These are phyloP conservation scores for Hyphantria cunea DNA, from an alignment of 1,140 invertebrate genomes.

Conservation along the genomic window DNA sequence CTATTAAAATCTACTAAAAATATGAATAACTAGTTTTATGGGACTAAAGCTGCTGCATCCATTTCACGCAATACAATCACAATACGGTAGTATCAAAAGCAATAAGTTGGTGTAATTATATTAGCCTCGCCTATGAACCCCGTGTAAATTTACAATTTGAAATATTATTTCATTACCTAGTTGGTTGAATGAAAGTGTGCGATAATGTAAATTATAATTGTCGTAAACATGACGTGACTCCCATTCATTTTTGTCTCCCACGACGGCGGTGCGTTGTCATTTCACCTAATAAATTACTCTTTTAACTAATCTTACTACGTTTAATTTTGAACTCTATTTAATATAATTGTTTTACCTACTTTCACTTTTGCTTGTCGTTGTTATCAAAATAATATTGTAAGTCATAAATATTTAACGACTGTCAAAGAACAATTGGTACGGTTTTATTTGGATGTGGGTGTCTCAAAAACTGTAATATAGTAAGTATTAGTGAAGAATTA, in stretches of 20 bases:
- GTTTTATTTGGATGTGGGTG: too few relatives aligned
- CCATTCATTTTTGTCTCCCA: constrained; percentile 69
- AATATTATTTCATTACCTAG: constrained; percentile 40
- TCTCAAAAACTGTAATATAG: too few relatives aligned
- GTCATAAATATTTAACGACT: too few relatives aligned
- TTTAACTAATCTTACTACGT: constrained; percentile 34
- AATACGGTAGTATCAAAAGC: too few relatives aligned
- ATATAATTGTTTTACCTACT: constrained; percentile 17
- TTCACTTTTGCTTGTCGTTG: constrained; percentile 18
- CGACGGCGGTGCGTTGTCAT: constrained; percentile 51
- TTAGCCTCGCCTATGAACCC: neutral
- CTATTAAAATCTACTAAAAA: too few relatives aligned
- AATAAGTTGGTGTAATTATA: too few relatives aligned
- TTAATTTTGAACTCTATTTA: constrained; percentile 27
- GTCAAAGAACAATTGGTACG: too few relatives aligned
- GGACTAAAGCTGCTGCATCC: too few relatives aligned
- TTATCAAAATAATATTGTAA: constrained; percentile 14
- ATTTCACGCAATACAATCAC: too few relatives aligned
- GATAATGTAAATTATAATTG: constrained; percentile 48
- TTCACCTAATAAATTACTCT: constrained; percentile 45
- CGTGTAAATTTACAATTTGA: constrained; percentile 38
- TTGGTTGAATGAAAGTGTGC: constrained; percentile 56
- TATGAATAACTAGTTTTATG: too few relatives aligned
- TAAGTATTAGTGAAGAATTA: too few relatives aligned
- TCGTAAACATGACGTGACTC: constrained; percentile 50